Conservation (phyloP, 2,888 invertebrate species). For the Rhagonycha lutea region DNA sequence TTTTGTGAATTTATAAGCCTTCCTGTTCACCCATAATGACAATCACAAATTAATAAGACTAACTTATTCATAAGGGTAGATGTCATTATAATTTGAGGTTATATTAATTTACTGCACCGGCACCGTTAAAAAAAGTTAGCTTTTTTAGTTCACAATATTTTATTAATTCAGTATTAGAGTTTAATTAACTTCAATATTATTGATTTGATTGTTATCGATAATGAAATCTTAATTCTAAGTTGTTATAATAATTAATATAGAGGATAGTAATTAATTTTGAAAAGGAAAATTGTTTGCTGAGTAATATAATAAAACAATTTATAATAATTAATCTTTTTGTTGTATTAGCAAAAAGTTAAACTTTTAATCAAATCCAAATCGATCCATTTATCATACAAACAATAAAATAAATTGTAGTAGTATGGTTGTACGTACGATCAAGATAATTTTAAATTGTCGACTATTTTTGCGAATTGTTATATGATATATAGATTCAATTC, state of each 20-base stretch:
- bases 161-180: not conserved
- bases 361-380: not conserved
- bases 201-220: not conserved
- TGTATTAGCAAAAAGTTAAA: not conserved
- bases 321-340: not conserved
- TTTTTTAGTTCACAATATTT: not conserved
- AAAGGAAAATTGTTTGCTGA: not conserved
- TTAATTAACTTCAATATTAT: not conserved
- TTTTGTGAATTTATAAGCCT: not conserved
- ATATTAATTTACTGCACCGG: not conserved
- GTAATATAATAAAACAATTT: not conserved
- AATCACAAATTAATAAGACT: not conserved
- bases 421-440: slow-evolving; percentile 28
- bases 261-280: not conserved
- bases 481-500: slow-evolving; percentile 56
- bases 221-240: not conserved
- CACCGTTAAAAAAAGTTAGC: not conserved
- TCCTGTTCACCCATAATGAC: not conserved
- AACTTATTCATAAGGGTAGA: too few relatives aligned
- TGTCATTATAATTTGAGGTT: too few relatives aligned
- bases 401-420: not conserved
- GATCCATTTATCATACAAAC: not conserved
- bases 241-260: not conserved
- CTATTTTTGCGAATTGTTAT: slow-evolving; percentile 41
- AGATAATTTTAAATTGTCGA: slow-evolving; percentile 41